A percentile compares a stretch with the other conserved stretches of the same genome.
Evolutionary conservation across 2,888 invertebrate genomes (phyloP).

Genomic region (Athripsodes cinereus): DNA sequence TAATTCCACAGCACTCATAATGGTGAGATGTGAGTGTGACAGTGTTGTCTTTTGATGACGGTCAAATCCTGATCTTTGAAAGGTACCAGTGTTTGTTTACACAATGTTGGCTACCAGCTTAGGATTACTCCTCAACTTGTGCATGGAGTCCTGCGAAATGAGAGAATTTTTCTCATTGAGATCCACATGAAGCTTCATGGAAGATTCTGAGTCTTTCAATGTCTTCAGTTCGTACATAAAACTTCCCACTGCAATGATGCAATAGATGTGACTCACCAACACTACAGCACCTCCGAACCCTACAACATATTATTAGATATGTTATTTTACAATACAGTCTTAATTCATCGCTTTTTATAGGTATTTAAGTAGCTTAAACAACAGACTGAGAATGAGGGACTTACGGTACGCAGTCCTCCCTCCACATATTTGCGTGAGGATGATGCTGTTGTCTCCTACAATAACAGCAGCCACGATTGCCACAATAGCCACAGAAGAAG

Average conservation of each 20-base stretch:
- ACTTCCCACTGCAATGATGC: slow-evolving; percentile 44
- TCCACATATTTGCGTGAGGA: slow-evolving; percentile 41
- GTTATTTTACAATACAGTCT: no score
- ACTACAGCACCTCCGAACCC: slow-evolving; percentile 42
- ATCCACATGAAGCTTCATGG: slow-evolving; percentile 13
- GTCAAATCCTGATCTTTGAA: no score
- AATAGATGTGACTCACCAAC: slow-evolving; percentile 43
- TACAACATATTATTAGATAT: slow-evolving; percentile 30
- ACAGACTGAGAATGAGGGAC: no score
- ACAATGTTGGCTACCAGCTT: no score
- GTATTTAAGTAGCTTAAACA: no score
- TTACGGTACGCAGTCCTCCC: slow-evolving; percentile 46
- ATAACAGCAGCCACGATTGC: slow-evolving; percentile 38
- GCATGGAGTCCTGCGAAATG: slow-evolving; percentile 9
- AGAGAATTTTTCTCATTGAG: slow-evolving; percentile 17
- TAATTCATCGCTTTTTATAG: no score
- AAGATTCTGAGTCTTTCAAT: slow-evolving; percentile 13
- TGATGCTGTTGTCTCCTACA: slow-evolving; percentile 41
- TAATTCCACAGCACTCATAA: no score
- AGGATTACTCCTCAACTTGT: no score
- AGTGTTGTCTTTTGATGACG: no score
- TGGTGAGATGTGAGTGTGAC: no score
- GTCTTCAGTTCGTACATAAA: slow-evolving; percentile 32
- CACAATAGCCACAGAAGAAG: slow-evolving; percentile 40
- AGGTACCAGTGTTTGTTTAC: no score